Evolutionary conservation across 2,888 invertebrate species (phyloP).

Genomic region (Agelastica alni): DNA sequence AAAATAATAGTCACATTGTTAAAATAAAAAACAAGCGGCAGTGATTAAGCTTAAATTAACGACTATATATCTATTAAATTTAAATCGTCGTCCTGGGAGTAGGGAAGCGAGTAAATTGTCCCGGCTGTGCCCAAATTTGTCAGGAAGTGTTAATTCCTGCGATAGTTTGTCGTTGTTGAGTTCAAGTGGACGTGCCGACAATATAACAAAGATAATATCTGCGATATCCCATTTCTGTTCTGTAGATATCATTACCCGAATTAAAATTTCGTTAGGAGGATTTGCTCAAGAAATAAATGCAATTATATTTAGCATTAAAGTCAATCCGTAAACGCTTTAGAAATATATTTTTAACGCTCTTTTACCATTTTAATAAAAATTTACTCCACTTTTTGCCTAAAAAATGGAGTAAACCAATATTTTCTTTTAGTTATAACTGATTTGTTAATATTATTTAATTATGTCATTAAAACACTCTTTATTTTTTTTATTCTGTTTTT

Average conservation of each 20-base stretch:
- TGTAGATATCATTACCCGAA: conserved; percentile 1
- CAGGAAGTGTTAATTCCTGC: conserved; percentile 21
- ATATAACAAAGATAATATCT: conserved; percentile 22
- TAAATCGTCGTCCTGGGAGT: conserved; percentile 6
- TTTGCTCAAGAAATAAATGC: neutral
- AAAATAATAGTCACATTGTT: too few species aligned
- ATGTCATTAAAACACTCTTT: too few species aligned
- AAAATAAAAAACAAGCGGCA: too few species aligned
- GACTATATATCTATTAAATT: conserved; percentile 16
- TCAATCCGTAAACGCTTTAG: too few species aligned
- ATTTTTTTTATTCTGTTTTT: too few species aligned
- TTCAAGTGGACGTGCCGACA: conserved; percentile 22
- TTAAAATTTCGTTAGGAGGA: neutral
- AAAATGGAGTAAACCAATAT: too few species aligned
- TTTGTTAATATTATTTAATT: too few species aligned
- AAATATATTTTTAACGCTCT: too few species aligned
- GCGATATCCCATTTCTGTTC: conserved; percentile 4
- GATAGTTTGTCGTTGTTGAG: conserved; percentile 19
- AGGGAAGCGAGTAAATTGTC: conserved; percentile 16
- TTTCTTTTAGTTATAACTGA: too few species aligned
- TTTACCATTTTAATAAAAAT: too few species aligned
- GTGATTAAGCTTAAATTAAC: conserved; percentile 1
- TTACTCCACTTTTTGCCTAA: too few species aligned
- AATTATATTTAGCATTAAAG: too few species aligned
- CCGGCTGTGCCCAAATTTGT: conserved; percentile 13